These are phyloP conservation scores for Chiloscyllium punctatum DNA, from an alignment of 2,797 vertebrate species.

Conservation along the genomic window DNA sequence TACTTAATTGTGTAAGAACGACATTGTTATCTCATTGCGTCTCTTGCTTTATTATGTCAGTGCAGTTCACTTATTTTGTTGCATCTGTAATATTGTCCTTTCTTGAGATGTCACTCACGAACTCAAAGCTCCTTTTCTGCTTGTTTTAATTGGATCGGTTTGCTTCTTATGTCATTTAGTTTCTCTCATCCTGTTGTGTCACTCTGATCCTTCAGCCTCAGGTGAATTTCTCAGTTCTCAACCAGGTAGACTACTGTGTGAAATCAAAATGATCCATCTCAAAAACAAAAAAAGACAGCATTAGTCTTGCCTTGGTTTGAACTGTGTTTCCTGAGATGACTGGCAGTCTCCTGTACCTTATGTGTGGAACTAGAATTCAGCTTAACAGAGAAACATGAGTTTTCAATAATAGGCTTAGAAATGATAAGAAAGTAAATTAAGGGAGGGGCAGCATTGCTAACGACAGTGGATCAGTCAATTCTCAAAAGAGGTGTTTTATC, in stretches of 20 bases:
- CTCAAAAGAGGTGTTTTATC: conserved; percentile 9
- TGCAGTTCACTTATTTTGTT: background rate
- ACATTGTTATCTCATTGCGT: background rate
- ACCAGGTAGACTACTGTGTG: background rate
- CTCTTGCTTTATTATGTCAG: background rate
- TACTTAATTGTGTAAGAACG: background rate
- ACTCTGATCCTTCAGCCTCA: background rate
- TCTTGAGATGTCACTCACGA: background rate
- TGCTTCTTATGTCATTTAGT: background rate
- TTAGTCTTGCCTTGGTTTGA: background rate
- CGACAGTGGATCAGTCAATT: background rate
- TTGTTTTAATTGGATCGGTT: conserved; percentile 2
- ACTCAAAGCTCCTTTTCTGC: background rate
- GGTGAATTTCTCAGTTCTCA: background rate
- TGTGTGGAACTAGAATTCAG: background rate
- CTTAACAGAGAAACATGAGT: background rate
- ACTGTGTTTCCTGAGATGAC: background rate
- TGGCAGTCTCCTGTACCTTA: too few species aligned
- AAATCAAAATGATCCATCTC: background rate
- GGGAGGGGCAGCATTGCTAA: conserved; percentile 2
- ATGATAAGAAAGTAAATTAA: conserved; percentile 19
- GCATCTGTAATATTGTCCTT: background rate
- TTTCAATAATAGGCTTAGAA: background rate
- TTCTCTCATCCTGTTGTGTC: background rate
- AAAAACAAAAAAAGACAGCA: background rate